Percentiles rank a stretch among this genome's conserved stretches.
These are phyloP conservation scores for Dexiosoma caninum DNA, from an alignment of 2,888 invertebrate genomes.

Conservation along the genomic window DNA sequence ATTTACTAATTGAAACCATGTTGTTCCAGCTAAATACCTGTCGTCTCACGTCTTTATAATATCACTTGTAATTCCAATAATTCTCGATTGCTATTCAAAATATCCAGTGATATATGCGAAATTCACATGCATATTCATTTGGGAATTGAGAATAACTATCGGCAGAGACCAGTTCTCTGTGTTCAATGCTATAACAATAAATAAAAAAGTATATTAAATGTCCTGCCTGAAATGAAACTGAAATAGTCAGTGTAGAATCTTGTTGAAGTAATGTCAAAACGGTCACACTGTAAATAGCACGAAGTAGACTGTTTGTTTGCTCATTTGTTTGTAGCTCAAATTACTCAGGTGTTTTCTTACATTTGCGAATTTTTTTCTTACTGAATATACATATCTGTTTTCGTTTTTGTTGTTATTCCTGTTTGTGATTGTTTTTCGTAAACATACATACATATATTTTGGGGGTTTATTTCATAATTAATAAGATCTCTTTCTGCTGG, in stretches of 20 bases:
- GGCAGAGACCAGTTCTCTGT: no score
- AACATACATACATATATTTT: constrained; percentile 20
- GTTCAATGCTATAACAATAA: no score
- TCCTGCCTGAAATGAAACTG: no score
- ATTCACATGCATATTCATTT: no score
- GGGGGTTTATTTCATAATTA: constrained; percentile 56
- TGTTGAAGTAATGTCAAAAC: not conserved
- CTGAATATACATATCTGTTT: not conserved
- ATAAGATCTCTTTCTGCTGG: constrained; percentile 40
- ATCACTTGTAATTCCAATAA: no score
- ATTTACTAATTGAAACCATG: no score
- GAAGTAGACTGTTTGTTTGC: not conserved
- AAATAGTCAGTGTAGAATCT: not conserved
- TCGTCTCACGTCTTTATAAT: no score
- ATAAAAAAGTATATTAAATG: no score
- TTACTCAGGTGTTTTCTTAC: constrained; percentile 58
- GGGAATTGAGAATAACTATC: no score
- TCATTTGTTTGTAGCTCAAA: constrained; percentile 24
- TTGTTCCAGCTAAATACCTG: no score
- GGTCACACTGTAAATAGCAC: not conserved
- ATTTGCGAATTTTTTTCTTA: constrained; percentile 36
- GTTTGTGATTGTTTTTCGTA: constrained; percentile 35
- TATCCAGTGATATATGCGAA: no score
- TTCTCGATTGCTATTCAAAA: no score
- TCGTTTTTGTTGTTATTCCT: constrained; percentile 36